These are phyloP conservation scores for Spinus pinus DNA, from an alignment of 2,797 vertebrate species.

Conservation along the genomic window DNA sequence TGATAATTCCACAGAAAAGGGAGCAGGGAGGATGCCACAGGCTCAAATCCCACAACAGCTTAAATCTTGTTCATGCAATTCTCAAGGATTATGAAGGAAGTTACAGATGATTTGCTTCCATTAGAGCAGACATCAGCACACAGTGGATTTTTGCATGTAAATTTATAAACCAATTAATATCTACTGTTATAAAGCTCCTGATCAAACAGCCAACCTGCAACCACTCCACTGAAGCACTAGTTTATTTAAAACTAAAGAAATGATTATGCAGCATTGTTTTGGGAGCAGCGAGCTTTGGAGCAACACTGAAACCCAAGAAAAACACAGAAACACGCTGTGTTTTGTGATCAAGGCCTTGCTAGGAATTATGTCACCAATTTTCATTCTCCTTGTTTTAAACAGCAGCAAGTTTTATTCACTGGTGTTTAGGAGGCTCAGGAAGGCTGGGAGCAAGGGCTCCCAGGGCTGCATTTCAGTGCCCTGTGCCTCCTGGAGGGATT, in stretches of 20 bases:
- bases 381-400: neutral
- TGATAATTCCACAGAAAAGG: neutral
- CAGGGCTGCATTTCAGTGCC: neutral
- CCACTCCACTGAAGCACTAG: neutral
- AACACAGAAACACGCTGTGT: rapidly evolving
- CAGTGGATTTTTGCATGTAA: neutral
- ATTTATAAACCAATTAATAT: neutral
- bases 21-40: neutral
- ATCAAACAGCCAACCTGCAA: neutral
- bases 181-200: neutral
- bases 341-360: neutral
- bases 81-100: neutral
- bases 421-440: neutral
- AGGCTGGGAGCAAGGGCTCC: rapidly evolving
- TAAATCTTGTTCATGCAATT: neutral
- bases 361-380: rapidly evolving
- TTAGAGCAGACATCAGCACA: neutral
- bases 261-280: neutral
- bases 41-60: neutral
- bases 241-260: neutral
- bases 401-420: rapidly evolving
- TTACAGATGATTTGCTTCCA: neutral
- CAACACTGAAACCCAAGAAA: neutral
- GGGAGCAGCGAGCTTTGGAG: neutral
- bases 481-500: neutral